A percentile compares a stretch with the other conserved stretches of the same genome.
These are phyloP conservation scores for Zelostemma sp. DNA, from an alignment of 1,140 invertebrate species.

Conservation along the genomic window DNA sequence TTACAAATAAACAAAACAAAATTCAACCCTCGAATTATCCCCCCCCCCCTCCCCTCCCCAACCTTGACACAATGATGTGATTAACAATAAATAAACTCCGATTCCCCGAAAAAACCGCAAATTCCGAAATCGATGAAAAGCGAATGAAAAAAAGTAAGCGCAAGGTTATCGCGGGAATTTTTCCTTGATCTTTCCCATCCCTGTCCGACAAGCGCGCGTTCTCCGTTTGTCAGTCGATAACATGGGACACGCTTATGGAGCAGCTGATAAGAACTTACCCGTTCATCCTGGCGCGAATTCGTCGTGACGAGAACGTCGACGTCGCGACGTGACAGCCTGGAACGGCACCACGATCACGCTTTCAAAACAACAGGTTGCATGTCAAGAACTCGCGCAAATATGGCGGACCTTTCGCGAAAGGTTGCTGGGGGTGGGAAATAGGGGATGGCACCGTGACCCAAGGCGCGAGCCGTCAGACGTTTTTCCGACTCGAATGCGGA, in stretches of 20 bases:
- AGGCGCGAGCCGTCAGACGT: background rate
- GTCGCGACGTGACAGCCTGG: conserved; percentile 4
- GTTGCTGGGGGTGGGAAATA: background rate
- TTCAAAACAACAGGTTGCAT: conserved; percentile 61
- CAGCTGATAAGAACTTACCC: conserved; percentile 52
- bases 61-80: background rate
- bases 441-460: background rate
- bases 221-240: conserved; percentile 39
- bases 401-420: conserved; percentile 33
- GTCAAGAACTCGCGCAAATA: conserved; percentile 41
- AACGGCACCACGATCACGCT: conserved; percentile 44
- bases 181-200: conserved; percentile 4
- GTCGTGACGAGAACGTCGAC: conserved; percentile 20
- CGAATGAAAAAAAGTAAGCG: too few species aligned
- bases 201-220: background rate
- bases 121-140: too few species aligned
- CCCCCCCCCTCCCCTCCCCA: too few species aligned
- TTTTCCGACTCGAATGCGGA: background rate
- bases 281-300: conserved; percentile 56
- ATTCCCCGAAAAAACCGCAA: background rate
- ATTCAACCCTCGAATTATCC: too few species aligned
- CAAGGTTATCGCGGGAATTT: too few species aligned
- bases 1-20: too few species aligned
- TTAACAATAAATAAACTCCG: background rate
- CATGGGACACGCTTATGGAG: conserved; percentile 15